Conservation (phyloP, 2,113 vertebrate genomes). For the Sardina pilchardus region DNA sequence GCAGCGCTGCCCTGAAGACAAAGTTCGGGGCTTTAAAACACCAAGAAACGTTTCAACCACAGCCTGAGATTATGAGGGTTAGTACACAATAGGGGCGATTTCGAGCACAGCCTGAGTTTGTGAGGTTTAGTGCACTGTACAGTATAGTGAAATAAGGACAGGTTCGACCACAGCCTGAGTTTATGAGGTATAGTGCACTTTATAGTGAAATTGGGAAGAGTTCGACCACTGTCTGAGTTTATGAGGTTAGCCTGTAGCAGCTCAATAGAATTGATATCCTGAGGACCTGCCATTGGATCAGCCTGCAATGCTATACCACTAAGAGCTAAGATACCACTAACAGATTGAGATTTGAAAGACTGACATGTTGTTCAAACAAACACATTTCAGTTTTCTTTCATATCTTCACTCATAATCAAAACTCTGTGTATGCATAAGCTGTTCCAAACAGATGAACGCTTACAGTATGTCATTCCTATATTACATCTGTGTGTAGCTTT, state of each 20-base stretch:
- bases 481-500: constrained; percentile 10
- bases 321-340: background rate
- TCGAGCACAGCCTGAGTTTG: too few species aligned
- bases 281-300: background rate
- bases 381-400: background rate
- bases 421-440: background rate
- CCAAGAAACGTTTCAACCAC: too few species aligned
- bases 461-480: background rate
- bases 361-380: background rate
- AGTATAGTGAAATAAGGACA: too few species aligned
- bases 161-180: too few species aligned
- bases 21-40: too few species aligned
- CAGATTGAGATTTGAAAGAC: background rate
- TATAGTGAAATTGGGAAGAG: too few species aligned
- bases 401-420: background rate
- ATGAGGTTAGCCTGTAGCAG: background rate
- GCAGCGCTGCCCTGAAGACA: too few species aligned
- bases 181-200: too few species aligned
- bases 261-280: background rate
- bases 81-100: too few species aligned
- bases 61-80: too few species aligned
- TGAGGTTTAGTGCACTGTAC: too few species aligned
- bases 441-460: background rate
- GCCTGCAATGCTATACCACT: background rate
- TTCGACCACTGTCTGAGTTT: background rate